A percentile compares a stretch with the other conserved stretches of the same genome.
Conservation (phyloP, 2,888 invertebrate genomes). For the Tachina fera region DNA sequence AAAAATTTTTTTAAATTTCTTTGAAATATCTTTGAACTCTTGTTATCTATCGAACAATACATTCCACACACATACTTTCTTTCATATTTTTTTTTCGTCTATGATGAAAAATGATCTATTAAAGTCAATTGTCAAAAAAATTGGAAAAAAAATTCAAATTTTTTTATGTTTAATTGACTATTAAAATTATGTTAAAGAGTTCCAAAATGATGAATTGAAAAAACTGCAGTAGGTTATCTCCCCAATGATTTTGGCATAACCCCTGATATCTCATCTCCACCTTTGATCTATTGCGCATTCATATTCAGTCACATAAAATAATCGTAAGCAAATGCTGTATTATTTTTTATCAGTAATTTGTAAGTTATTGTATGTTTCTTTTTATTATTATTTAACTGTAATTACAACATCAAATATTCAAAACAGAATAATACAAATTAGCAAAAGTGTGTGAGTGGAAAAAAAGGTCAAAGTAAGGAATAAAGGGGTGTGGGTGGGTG, state of each 20-base stretch:
- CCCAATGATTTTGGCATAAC: not conserved
- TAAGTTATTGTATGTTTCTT: constrained; percentile 26
- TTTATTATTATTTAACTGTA: constrained; percentile 42
- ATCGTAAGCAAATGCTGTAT: not conserved
- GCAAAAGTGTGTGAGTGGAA: not conserved
- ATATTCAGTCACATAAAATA: not conserved
- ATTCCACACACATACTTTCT: no score
- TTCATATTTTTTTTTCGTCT: no score
- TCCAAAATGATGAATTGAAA: not conserved
- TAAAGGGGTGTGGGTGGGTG: not conserved
- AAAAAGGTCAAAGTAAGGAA: not conserved
- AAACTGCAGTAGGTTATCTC: not conserved
- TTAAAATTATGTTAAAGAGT: constrained; percentile 1
- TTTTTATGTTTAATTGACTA: not conserved
- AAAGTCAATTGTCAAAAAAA: no score
- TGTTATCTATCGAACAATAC: no score
- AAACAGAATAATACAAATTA: constrained; percentile 50
- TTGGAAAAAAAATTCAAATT: not conserved
- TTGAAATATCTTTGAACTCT: no score
- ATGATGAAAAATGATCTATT: no score
- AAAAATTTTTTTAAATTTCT: no score
- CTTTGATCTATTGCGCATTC: not conserved
- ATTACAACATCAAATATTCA: constrained; percentile 61
- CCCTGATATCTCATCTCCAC: not conserved
- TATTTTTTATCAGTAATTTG: constrained; percentile 62